Base-by-base conservation (phyloP, 2,888 invertebrate species). In the Drosophila testacea region DNA sequence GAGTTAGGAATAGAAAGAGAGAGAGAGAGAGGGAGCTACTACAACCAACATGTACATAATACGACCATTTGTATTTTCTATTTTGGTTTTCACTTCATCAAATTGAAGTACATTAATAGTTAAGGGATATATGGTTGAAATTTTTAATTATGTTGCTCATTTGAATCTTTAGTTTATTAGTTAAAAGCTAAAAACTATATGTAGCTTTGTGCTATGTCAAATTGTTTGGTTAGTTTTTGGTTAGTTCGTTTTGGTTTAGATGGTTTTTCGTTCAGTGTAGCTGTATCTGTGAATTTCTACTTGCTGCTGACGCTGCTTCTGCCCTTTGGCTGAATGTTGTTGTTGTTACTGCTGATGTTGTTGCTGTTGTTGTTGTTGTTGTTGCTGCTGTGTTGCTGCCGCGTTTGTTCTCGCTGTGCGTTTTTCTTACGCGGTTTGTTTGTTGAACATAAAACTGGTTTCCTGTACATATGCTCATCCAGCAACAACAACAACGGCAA, bases 391-490 rank as follows among this genome's bases (percentile, higher is more conserved):
- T 44, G 60, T 44, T 69, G 62, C 9, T 57, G 77, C 60, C 77
- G 73, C 79, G 65, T 69, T 79, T 80, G 76, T 85, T 70, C 73
- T 84, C 48, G 75, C 68, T 79, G 82, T 73, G 75, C 74, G 83
- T 83, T 80, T 82, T 83, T 80, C 85, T 83, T 87, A 77, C 75
- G 74, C 79, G 73, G 69, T 85, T 78, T 84, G 67, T 84, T 84
- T 84, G 87, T 86, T 79, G 84, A 88, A 86, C 84, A 84, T 83
- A 86, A 86, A 85, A 85, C 85, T 85, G 85, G 85, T 85, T 85
- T 85, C 89, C 89, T 85, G 85, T 88, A 83, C 84, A 85, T 85
- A 88, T 88, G 89, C 89, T 81, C 88, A 81, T 86, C 87, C 84
- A 84, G 78, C 78, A 63, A 82, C 77, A 62, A 16, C 70, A 64